phyloP scores from a whole-genome alignment of 2,113 vertebrate genomes.

The Chlamydotis undulata region DNA sequence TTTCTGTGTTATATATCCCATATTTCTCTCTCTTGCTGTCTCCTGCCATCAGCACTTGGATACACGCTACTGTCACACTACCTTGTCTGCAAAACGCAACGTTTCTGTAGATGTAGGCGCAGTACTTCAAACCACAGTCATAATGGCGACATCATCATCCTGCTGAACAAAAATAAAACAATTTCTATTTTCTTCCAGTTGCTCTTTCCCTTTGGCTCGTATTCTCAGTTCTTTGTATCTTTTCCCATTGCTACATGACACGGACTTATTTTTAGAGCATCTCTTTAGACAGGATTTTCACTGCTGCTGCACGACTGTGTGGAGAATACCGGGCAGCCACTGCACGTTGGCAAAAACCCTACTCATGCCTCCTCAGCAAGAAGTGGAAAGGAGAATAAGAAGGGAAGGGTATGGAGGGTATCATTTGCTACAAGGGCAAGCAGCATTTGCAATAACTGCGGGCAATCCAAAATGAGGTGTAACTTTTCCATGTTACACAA shows the following conservation, averaged over 20 bases:
- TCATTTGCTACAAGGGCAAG: not conserved
- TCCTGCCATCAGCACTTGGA: not conserved
- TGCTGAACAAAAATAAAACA: not conserved
- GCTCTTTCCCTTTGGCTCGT: not conserved
- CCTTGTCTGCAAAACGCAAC: fast-evolving
- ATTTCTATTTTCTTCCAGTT: not conserved
- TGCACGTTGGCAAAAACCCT: not conserved
- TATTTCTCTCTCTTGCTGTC: not conserved
- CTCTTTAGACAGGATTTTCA: not conserved
- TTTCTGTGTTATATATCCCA: not conserved
- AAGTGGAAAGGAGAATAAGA: not conserved
- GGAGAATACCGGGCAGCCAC: not conserved
- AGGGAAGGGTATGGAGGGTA: not conserved
- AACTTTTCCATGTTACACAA: not conserved
- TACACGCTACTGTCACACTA: not conserved
- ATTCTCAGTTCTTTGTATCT: not conserved
- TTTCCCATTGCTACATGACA: not conserved
- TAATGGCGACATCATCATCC: not conserved
- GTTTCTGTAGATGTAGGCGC: fast-evolving
- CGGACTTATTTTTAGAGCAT: not conserved
- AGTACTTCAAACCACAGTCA: not conserved
- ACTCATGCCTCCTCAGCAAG: not conserved
- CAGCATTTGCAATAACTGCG: not conserved
- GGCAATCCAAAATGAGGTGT: not conserved
- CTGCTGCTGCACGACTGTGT: not conserved